Evolutionary conservation across 2,888 invertebrate genomes (phyloP), one percentile per base, ranked within the genome.

Genomic region (Phaonia tiefii): DNA sequence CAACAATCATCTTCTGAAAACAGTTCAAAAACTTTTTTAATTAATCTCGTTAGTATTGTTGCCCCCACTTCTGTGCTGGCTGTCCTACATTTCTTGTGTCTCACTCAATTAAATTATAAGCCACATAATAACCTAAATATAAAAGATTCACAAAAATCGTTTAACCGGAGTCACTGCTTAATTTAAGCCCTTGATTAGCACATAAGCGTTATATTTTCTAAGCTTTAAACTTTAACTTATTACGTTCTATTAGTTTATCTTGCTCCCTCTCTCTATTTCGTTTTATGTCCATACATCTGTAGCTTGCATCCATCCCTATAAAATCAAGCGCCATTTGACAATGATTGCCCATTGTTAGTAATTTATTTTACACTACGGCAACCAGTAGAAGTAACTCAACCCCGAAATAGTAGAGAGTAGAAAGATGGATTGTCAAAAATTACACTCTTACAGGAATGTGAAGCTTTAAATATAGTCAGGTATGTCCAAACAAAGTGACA

Each of bases 321-420:
- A 2, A 10, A 2, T 22, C 25, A 2, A 17, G 39, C 31, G 22
- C 75, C 22, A 37, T 10, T 67, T 60, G 22, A 42, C 51, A 51
- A 67, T 67, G 37, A 75, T 25, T 54, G 31, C 67, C 42, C 44
- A 20, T 26, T 46, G 15, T 31, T 17, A 39, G 22, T 71, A 66
- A 79, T 79, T 71, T 71, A 75, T 66, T 75, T 71, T 75, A 60
- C 66, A 75, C 51, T 20, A 63, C 20, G 37, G 54, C 31, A 77
- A 66, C 31, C 58, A 54, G 25, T 25, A n/a, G 13, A 58, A 71
- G 70, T 67, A 70, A 71, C 49, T 66, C 58, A 77, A 60, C 25
- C 66, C 54, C 42, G 56, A 49, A 75, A 7, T 54, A 37, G 8
- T 37, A 63, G 8, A 20, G 49, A 37, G 46, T 26, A 42, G 20